Evolutionary conservation across 2,797 vertebrate genomes (phyloP).

Genomic region (Malurus splendens): DNA sequence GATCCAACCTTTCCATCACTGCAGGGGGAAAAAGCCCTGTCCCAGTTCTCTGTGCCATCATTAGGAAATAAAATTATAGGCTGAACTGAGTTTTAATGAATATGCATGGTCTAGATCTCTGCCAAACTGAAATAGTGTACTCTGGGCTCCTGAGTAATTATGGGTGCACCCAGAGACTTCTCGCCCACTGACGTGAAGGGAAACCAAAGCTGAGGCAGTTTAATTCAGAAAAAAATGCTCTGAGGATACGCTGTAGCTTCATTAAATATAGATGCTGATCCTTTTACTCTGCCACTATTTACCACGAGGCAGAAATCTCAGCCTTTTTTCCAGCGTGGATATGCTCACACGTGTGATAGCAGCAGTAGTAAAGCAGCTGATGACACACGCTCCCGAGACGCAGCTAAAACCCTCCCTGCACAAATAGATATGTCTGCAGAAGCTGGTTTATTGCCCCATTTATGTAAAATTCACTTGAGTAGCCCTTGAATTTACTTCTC

Average conservation of each 20-base stretch:
- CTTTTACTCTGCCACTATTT: neutral
- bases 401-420: neutral
- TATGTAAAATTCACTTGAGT: neutral
- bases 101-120: neutral
- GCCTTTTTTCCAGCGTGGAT: neutral
- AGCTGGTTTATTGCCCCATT: neutral
- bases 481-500: neutral
- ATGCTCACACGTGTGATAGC: accelerated
- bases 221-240: neutral
- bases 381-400: accelerated
- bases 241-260: neutral
- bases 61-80: neutral
- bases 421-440: neutral
- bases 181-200: accelerated
- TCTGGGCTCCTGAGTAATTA: neutral
- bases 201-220: neutral
- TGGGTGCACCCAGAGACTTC: neutral
- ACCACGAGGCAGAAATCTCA: neutral
- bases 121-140: neutral
- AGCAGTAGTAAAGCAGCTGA: neutral
- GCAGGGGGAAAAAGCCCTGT: neutral
- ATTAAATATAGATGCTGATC: neutral
- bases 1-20: neutral
- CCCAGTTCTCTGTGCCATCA: neutral
- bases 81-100: conserved; percentile 1